Percentiles rank a stretch among this genome's conserved stretches.
Evolutionary conservation across 2,113 vertebrate species (phyloP).

Genomic region (Lophochroa leadbeateri): DNA sequence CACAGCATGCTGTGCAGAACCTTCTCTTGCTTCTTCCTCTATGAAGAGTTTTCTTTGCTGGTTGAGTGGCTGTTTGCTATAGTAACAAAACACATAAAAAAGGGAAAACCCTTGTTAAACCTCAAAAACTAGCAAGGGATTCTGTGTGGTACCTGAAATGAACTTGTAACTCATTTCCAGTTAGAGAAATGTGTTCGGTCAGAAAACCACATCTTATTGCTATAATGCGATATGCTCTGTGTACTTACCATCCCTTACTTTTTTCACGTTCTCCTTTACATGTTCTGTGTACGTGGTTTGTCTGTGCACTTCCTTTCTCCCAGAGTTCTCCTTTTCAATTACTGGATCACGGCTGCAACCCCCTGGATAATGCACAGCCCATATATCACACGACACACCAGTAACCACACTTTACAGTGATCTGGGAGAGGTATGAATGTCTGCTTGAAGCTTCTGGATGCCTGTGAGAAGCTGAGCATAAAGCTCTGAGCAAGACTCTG

Average conservation of each 20-base stretch:
- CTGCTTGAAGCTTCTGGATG: not conserved
- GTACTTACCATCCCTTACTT: not conserved
- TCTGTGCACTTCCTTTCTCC: not conserved
- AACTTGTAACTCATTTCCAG: not conserved
- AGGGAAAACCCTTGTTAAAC: not conserved
- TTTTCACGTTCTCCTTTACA: not conserved
- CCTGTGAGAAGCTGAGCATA: not conserved
- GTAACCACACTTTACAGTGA: not conserved
- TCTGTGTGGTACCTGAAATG: not conserved
- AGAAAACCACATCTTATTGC: not conserved
- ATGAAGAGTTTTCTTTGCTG: not conserved
- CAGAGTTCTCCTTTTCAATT: not conserved
- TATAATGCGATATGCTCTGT: not conserved
- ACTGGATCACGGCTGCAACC: not conserved
- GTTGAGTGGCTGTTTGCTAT: slow-evolving; percentile 5
- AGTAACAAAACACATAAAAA: slow-evolving; percentile 21
- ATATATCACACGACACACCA: not conserved
- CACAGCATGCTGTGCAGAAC: not conserved
- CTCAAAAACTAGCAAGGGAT: not conserved
- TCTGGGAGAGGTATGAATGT: not conserved
- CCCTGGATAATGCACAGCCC: not conserved
- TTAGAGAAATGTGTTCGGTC: not conserved
- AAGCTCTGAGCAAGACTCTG: not conserved
- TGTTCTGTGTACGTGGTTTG: not conserved
- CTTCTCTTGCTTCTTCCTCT: not conserved